These are phyloP conservation scores for Salvelinus namaycush DNA, from an alignment of 2,113 vertebrate genomes.

Conservation along the genomic window DNA sequence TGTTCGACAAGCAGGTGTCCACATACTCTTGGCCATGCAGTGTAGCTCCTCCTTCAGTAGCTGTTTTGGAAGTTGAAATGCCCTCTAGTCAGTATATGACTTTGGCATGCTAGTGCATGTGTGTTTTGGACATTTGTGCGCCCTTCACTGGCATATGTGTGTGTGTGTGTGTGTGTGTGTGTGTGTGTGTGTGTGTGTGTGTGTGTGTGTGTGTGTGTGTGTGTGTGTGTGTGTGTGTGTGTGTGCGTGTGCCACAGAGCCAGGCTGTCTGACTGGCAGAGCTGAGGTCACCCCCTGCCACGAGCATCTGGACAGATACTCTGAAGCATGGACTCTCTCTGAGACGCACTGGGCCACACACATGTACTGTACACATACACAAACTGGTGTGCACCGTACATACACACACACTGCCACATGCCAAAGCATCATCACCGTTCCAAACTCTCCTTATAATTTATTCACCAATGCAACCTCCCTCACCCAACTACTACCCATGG, in stretches of 20 bases:
- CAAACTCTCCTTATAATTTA: too few relatives aligned
- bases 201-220: constrained; percentile 8
- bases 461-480: too few relatives aligned
- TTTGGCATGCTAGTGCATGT: background rate
- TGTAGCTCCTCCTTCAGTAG: background rate
- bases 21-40: too few relatives aligned
- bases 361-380: too few relatives aligned
- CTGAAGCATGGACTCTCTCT: constrained; percentile 9
- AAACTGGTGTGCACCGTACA: too few relatives aligned
- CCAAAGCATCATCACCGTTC: too few relatives aligned
- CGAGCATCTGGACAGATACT: constrained; percentile 46
- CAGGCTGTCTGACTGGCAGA: constrained; percentile 31
- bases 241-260: constrained; percentile 28
- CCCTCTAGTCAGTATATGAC: background rate
- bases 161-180: background rate
- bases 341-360: background rate
- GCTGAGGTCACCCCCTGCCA: constrained; percentile 54
- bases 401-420: too few relatives aligned
- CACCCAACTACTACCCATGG: too few relatives aligned
- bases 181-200: constrained; percentile 6
- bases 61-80: background rate
- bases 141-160: background rate
- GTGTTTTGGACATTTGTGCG: background rate
- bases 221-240: background rate
- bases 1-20: too few relatives aligned